Evolutionary conservation across 2,888 invertebrate genomes (phyloP).

Genomic region (Ichneumon xanthorius): DNA sequence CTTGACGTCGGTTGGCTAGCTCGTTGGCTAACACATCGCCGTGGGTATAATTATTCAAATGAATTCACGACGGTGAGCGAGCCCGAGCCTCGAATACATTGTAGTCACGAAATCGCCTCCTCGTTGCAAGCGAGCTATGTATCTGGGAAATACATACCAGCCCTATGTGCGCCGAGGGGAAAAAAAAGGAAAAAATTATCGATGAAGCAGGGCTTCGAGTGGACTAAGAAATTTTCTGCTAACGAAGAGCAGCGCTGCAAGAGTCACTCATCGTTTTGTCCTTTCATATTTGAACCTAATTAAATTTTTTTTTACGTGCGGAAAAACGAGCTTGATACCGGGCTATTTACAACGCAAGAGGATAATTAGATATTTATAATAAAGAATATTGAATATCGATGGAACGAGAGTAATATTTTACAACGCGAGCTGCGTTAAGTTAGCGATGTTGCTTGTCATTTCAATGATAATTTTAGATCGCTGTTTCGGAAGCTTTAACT

Average conservation of each 20-base stretch:
- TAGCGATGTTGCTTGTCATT: not conserved
- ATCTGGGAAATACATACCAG: not conserved
- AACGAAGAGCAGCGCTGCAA: constrained; percentile 14
- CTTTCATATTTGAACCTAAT: not conserved
- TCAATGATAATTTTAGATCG: not conserved
- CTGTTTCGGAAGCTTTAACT: too few species aligned
- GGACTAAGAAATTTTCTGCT: not conserved
- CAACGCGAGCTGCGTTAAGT: not conserved
- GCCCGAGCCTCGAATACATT: constrained; percentile 50
- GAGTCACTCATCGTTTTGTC: constrained; percentile 9
- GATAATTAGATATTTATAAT: not conserved
- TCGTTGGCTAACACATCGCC: constrained; percentile 51
- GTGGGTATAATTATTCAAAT: constrained; percentile 63
- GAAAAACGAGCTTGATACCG: not conserved
- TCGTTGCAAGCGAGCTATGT: not conserved
- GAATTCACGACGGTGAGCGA: constrained; percentile 46
- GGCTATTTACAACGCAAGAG: not conserved
- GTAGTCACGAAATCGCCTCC: constrained; percentile 38
- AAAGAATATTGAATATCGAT: not conserved
- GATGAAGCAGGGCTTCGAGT: constrained; percentile 14
- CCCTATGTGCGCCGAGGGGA: not conserved
- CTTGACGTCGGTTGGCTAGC: constrained; percentile 34
- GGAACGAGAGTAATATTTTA: not conserved
- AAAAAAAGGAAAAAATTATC: constrained; percentile 4
- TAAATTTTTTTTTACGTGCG: not conserved